Conservation (phyloP, 1,140 invertebrate species). For the Monochamus saltuarius region DNA sequence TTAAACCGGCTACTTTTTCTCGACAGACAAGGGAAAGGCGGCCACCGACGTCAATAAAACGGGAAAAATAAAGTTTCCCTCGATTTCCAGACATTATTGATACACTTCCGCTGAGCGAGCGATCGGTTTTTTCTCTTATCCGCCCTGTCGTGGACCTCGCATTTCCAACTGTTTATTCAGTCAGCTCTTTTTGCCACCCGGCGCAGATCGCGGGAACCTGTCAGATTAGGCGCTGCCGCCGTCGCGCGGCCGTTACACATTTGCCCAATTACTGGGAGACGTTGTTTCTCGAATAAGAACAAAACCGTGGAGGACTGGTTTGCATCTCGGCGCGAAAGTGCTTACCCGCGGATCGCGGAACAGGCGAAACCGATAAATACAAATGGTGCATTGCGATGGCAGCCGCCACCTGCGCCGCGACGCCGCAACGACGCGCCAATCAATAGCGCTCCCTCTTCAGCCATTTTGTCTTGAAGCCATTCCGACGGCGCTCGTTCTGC, state of each 20-base stretch:
- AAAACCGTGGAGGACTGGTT: too few species aligned
- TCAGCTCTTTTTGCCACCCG: too few species aligned
- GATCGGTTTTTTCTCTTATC: conserved; percentile 23
- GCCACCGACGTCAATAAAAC: conserved; percentile 41
- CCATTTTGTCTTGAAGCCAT: conserved; percentile 52
- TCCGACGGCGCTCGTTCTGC: conserved; percentile 23
- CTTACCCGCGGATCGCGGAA: neutral
- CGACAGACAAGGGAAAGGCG: conserved; percentile 49
- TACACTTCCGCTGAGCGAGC: conserved; percentile 41
- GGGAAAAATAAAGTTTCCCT: conserved; percentile 34
- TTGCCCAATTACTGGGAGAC: conserved; percentile 12
- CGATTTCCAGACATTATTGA: conserved; percentile 20
- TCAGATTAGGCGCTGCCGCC: conserved; percentile 4
- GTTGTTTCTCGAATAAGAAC: conserved; percentile 4
- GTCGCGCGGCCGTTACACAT: conserved; percentile 1
- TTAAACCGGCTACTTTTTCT: conserved; percentile 50
- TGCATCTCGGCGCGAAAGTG: too few species aligned
- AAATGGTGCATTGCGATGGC: conserved; percentile 51
- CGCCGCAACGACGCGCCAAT: conserved; percentile 50
- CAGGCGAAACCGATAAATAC: conserved; percentile 38
- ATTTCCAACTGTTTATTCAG: too few species aligned
- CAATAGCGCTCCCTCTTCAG: conserved; percentile 50
- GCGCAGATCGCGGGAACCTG: too few species aligned
- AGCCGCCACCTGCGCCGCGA: conserved; percentile 40
- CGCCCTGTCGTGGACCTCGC: conserved; percentile 18